Evolutionary conservation across 1,140 invertebrate species (phyloP), one percentile per base, ranked within the genome.

Genomic region (Zophobas morio): DNA sequence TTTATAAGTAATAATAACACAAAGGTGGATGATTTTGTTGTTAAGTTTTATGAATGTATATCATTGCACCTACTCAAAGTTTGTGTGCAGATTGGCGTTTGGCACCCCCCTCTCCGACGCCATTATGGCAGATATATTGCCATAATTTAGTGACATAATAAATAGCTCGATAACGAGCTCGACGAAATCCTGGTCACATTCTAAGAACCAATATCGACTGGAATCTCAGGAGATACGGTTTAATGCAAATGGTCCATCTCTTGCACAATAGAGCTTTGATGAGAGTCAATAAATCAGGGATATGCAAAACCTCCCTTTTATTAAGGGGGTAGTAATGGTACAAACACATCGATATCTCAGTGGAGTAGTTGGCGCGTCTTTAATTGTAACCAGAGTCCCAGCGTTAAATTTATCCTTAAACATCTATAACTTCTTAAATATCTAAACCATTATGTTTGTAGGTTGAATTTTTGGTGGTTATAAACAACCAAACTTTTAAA

Each of bases 281-380:
- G 82, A 83, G 80, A 80, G 81, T 78, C 82, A 81, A 83, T 83
- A 83, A 83, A 83, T 83, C 82, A 83, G 82, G 79, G 78, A 83
- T 82, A 82, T 83, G 80, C 79, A 81, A 79, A 79, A 77, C 73
- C 74, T 79, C 81, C 78, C 81, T 79, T 81, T 78, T 82, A 82
- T 82, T 81, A 82, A 79, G 80, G 81, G 54, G 81, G 78, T 79
- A 74, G 81, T 75, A 77, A 80, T 78, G 66, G 71, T 74, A 79
- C 75, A 79, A 80, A 82, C 71, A 74, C 78, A 77, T 79, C 78
- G 70, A 79, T 79, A 79, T 70, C 33, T 6, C 47, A 5, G 40
- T 42, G 46, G 8, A 34, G 70, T 46, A 53, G 70, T 53, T 56
- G 34, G 36, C 47, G 51, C 40, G 53, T 74, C 72, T 74, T 74